phyloP scores from a whole-genome alignment of 2,113 vertebrate species.

The Hemicordylus capensis region DNA sequence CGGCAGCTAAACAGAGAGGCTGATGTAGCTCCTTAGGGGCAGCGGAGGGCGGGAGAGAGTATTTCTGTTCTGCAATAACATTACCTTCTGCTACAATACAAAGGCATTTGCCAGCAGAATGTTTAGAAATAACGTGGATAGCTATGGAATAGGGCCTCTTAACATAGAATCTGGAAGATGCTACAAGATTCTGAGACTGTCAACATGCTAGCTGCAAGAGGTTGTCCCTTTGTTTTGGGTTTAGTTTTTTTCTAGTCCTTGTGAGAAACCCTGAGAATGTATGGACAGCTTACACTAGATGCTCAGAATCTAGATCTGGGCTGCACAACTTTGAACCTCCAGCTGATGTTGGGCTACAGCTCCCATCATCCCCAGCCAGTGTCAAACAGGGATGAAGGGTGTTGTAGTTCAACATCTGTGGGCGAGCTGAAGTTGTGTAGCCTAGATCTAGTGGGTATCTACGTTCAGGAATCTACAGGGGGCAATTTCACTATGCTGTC shows the following conservation, averaged over 20 bases:
- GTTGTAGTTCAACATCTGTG: too few species aligned
- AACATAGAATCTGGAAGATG: neutral
- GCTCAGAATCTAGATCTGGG: too few species aligned
- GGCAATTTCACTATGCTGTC: too few species aligned
- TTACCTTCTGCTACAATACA: neutral
- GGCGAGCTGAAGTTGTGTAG: too few species aligned
- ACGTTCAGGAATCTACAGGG: too few species aligned
- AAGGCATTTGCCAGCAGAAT: neutral
- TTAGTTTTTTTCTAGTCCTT: neutral
- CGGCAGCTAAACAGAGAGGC: neutral
- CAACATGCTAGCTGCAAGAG: neutral
- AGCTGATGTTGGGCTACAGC: too few species aligned
- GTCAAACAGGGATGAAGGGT: too few species aligned
- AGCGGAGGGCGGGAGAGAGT: neutral
- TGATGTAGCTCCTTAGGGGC: constrained; percentile 12
- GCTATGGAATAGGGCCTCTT: neutral
- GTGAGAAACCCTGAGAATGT: neutral
- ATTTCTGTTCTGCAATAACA: neutral
- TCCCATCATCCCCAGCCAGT: too few species aligned
- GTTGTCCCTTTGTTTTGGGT: too few species aligned
- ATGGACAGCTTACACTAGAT: neutral
- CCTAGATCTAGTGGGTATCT: too few species aligned
- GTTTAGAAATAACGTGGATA: neutral
- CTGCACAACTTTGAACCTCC: too few species aligned
- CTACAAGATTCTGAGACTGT: neutral